These are phyloP conservation scores for Morone saxatilis DNA, from an alignment of 2,113 vertebrate genomes.

Conservation along the genomic window DNA sequence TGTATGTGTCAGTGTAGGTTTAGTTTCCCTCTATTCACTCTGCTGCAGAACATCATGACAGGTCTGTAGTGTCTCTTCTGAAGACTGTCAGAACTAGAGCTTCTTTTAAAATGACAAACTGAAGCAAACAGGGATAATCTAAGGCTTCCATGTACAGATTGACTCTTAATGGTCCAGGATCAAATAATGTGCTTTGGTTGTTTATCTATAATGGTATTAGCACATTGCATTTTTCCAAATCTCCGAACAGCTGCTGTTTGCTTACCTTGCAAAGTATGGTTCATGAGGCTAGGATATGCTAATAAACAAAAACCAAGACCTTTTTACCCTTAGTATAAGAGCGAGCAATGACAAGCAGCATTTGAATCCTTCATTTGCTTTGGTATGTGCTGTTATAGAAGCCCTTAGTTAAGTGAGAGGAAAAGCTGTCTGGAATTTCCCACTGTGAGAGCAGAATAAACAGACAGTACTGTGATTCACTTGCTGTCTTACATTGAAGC, in stretches of 20 bases:
- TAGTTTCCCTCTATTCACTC: neutral
- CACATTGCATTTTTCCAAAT: slow-evolving; percentile 6
- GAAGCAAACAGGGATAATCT: neutral
- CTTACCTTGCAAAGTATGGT: neutral
- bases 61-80: neutral
- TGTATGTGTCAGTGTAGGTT: neutral
- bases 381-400: slow-evolving; percentile 1
- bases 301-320: slow-evolving; percentile 15
- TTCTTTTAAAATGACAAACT: slow-evolving; percentile 22
- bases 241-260: slow-evolving; percentile 25
- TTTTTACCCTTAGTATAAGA: neutral
- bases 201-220: neutral
- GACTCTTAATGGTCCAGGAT: neutral
- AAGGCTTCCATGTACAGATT: neutral
- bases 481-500: slow-evolving; percentile 16
- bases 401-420: slow-evolving; percentile 36
- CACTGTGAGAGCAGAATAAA: slow-evolving; percentile 55
- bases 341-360: neutral
- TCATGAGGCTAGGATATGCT: neutral
- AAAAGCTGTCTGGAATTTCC: slow-evolving; percentile 45
- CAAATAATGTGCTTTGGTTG: neutral
- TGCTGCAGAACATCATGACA: neutral
- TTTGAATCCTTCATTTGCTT: neutral
- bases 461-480: slow-evolving; percentile 46
- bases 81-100: neutral